Conservation (phyloP, 2,797 vertebrate species). For the Phoeniculus purpureus region DNA sequence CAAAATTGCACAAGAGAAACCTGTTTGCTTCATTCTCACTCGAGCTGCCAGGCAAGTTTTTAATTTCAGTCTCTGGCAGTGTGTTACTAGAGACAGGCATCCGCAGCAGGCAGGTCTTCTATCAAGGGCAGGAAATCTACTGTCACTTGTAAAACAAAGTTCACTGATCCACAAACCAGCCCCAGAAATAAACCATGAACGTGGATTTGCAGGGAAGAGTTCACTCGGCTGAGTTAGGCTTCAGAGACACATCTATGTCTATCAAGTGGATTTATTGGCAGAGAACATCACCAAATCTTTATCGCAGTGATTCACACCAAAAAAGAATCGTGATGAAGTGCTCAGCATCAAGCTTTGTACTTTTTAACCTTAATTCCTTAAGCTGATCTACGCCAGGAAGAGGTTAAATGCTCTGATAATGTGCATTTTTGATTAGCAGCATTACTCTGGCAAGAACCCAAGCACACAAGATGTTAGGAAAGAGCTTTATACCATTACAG, state of each 20-base stretch:
- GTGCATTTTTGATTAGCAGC: neutral
- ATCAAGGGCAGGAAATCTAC: neutral
- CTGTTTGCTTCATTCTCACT: slow-evolving; percentile 19
- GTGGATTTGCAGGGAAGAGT: neutral
- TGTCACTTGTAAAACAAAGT: neutral
- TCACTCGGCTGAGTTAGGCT: neutral
- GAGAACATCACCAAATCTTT: neutral
- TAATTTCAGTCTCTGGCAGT: neutral
- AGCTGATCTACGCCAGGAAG: neutral
- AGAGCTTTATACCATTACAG: neutral
- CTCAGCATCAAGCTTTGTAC: neutral
- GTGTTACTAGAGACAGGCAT: neutral
- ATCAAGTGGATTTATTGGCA: neutral
- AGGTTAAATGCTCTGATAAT: neutral
- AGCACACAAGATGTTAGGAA: neutral
- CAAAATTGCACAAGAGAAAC: slow-evolving; percentile 46
- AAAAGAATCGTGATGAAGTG: slow-evolving; percentile 1
- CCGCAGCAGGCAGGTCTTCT: neutral
- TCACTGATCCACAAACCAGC: neutral
- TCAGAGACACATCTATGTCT: neutral
- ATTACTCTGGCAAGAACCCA: neutral
- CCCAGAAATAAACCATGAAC: neutral
- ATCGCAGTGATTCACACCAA: neutral
- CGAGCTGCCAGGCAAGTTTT: slow-evolving; percentile 15
- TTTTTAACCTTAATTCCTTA: neutral